Base-by-base conservation (phyloP, 2,797 vertebrate species). In the Myotis daubentonii region DNA sequence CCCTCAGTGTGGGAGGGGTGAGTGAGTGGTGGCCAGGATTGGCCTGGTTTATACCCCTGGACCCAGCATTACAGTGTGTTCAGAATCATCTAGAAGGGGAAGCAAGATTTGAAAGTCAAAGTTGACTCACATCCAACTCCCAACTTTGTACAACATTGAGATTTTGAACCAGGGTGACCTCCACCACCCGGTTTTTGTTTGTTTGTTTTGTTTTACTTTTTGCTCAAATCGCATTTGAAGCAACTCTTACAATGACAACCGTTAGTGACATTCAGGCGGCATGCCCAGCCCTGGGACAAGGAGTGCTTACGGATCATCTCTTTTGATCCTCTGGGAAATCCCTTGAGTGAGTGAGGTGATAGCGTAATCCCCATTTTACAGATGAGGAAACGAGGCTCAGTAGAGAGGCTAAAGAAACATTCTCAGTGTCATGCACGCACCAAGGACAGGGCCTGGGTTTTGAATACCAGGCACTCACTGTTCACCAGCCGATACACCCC, bases 401-500 rank as follows among this genome's bases (percentile, higher is more conserved):
- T 1, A 23, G 70, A 74, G 70, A 38, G 38, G 25, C 60, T n/a
- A 22, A 22, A 38, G 49, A 36, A 41, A 33, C 53, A 22, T 71
- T 57, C 49, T 71, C 57, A 16, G 1, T 12, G 25, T 60, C 74
- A 70, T 4, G 28, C 3, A 23, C 2, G 1, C 33, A n/a, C 16
- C 41, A 53, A n/a, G 47, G 1, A 0, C 4, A 17, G 65, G 33
- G 25, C 22, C 71, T 53, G 65, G 41, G 17, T 19, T 62, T 86
- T 68, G 75, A 93, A 74, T 8, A 33, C n/a, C 49, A n/a, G n/a
- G 36, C 12, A 1, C 30, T 55, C 6, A 7, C 41, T 15, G 12
- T 33, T 49, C 68, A 4, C 12, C 4, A 0, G 71, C 53, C 17
- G 30, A 0, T 3, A 13, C 2, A 1, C 6, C 9, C 51, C 53